Evolutionary conservation across 2,797 vertebrate species (phyloP), one percentile per base, ranked within the genome.

Genomic region (Sandelia bainsii): DNA sequence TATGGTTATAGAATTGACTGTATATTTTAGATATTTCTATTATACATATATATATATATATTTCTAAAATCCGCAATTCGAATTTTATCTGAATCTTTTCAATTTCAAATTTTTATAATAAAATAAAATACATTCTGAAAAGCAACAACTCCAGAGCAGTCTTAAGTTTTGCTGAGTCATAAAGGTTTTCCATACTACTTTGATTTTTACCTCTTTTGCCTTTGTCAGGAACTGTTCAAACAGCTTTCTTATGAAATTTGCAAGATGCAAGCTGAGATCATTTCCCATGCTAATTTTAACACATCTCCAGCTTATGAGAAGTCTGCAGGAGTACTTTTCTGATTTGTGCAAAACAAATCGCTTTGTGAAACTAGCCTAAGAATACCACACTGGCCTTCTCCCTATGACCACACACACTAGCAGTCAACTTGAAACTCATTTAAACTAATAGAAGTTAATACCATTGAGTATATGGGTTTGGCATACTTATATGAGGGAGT

Each of bases 401-500:
- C 25, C 39, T n/a, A 11, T n/a, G 0, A 50, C 50, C n/a, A 49
- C 42, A 63, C 29, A 42, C 37, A 53, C 4, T 16, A 48, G 49
- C 22, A 62, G 1, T 22, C 34, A 6, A 49, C 19, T 25, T 34
- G 34, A 34, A 34, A 34, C 1, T 40, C 12, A 40, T 14, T 40
- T 1, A 12, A 34, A 34, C 34, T 39, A 11, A 39, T 39, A 3
- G 2, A 39, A 4, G 37, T 39, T 64, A 27, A 53, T 13, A 9
- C 3, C 27, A 29, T 16, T 32, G 9, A 48, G 64, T 53, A 25
- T 34, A 9, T n/a, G 22, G 29, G 4, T 46, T 77, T 14, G 8
- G 82, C 93, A 14, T 90, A 99, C 98, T 96, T 97, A 93, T 98
- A 98, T 57, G 93, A 95, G 0, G 91, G 83, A 70, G 88, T 86